A percentile compares a stretch with the other conserved stretches of the same genome.
phyloP scores from a whole-genome alignment of 2,113 vertebrate genomes.

The Archocentrus centrarchus region DNA sequence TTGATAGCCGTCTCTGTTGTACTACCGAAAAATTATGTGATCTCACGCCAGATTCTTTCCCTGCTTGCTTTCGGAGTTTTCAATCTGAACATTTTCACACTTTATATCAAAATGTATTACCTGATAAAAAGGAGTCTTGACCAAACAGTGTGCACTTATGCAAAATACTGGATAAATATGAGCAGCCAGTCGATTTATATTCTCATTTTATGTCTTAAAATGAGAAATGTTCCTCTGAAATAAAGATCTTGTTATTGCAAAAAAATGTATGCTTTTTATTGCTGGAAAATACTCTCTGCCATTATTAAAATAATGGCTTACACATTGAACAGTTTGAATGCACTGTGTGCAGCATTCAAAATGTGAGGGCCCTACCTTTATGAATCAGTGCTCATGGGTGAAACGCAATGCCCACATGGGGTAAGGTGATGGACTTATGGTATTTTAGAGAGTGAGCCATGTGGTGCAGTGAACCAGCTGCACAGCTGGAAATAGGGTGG shows the following conservation, averaged over 20 bases:
- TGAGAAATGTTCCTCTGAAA: not conserved
- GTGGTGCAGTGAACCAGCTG: slow-evolving; percentile 33
- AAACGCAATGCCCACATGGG: slow-evolving; percentile 23
- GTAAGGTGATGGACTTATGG: slow-evolving; percentile 38
- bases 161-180: slow-evolving; percentile 5
- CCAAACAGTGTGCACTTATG: not conserved
- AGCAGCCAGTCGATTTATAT: not conserved
- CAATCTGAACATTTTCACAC: slow-evolving; percentile 8
- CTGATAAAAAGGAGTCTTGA: slow-evolving; percentile 15
- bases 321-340: slow-evolving; percentile 1
- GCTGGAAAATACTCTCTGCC: not conserved
- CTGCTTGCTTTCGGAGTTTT: slow-evolving; percentile 27
- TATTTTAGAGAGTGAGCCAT: slow-evolving; percentile 41
- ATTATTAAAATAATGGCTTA: slow-evolving; percentile 1
- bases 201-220: not conserved
- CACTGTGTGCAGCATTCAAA: not conserved
- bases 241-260: not conserved
- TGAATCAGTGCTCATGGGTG: slow-evolving; percentile 22
- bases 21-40: not conserved
- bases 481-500: slow-evolving; percentile 33
- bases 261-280: not conserved
- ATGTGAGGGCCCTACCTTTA: not conserved
- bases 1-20: not conserved
- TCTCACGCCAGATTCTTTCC: slow-evolving; percentile 5
- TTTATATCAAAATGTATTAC: slow-evolving; percentile 8